Base-by-base conservation (phyloP, 2,113 vertebrate species). In the Sander vitreus region DNA sequence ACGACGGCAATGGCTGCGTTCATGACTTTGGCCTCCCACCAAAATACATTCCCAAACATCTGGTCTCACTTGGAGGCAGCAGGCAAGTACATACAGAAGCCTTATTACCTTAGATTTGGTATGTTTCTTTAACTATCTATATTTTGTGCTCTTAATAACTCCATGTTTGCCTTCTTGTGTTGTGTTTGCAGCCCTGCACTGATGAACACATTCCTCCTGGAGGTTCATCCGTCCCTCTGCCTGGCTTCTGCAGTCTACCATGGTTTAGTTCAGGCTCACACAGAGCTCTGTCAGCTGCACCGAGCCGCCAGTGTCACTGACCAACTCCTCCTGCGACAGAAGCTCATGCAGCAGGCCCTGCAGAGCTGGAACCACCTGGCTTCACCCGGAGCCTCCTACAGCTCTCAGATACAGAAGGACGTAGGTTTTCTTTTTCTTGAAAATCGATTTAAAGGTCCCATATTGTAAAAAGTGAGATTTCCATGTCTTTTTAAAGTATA, bases 161-260 rank as follows among this genome's bases (percentile, higher is more conserved):
- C 2, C 23, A 12, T 33, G 6, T 63, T 73, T 14, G 19, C 57
- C 62, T 53, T 9, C 12, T 36, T 43, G 25, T 27, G 7, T 60
- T 76, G 2, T 93, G 33, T 84, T 72, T 78, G 18, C 76, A 97
- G 93, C 75, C 87, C 93, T 43, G 74, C 91, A 74, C 86, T 93
- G 80, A 95, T 92, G 89, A 94, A 84, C 5, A 23, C 89, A 16
- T 94, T 92, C 85, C 92, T 96, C 47, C 83, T 96, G 74, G 95
- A 96, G 78, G 90, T 97, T 58, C 94, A 97, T 30, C 92, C 94
- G 27, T 96, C 94, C 6, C 92, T 97, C 62, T 93, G 88, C 67
- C 88, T 95, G 73, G 84, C 89, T 1, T 83, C 88, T 1, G 85
- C 81, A 12, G 83, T 96, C 55, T 92, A 93, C 77, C 77, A 91